phyloP scores from a whole-genome alignment of 2,888 invertebrate species.

The Caenorhabditis japonica region DNA sequence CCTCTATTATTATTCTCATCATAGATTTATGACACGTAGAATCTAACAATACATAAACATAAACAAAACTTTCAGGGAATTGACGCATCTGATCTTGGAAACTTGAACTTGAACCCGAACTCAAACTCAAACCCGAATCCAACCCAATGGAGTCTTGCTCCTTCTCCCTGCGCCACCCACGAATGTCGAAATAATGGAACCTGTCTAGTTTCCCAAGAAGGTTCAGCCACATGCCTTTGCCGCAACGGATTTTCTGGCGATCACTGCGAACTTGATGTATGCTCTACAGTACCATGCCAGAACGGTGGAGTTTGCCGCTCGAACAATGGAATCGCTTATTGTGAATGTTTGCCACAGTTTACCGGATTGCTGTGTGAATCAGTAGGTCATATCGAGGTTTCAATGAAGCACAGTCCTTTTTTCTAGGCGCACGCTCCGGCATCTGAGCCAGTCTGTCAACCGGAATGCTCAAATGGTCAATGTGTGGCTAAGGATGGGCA shows the following conservation, averaged over 20 bases:
- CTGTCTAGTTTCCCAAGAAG: constrained; percentile 65
- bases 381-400: constrained; percentile 37
- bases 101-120: too few species aligned
- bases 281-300: constrained; percentile 66
- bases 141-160: constrained; percentile 44
- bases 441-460: constrained; percentile 46
- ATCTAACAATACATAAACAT: neutral
- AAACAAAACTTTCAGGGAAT: constrained; percentile 31
- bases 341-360: constrained; percentile 66
- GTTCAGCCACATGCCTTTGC: constrained; percentile 68
- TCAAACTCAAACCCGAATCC: constrained; percentile 42
- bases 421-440: too few species aligned
- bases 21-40: neutral
- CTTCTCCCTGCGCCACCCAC: constrained; percentile 64
- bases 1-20: constrained; percentile 9
- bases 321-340: constrained; percentile 62
- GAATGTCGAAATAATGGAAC: constrained; percentile 72
- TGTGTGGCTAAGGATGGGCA: constrained; percentile 54
- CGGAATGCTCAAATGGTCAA: constrained; percentile 63
- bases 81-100: constrained; percentile 28
- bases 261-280: constrained; percentile 69
- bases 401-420: neutral
- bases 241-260: constrained; percentile 67
- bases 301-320: constrained; percentile 64
- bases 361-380: constrained; percentile 68